These are phyloP conservation scores for Yoshiicerus persimilis DNA, from an alignment of 1,140 invertebrate genomes.

Conservation along the genomic window DNA sequence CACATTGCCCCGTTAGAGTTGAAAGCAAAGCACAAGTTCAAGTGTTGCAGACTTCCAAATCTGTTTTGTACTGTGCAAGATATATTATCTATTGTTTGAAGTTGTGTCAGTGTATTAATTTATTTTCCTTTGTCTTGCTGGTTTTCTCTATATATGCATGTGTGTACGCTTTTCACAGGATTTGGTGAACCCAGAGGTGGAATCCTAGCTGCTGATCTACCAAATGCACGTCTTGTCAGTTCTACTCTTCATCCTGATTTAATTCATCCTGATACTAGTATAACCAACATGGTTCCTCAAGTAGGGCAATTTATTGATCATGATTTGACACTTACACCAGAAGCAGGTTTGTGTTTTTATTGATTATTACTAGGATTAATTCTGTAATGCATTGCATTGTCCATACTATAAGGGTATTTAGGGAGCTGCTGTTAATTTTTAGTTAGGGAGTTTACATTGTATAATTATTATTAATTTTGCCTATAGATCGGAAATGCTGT, in stretches of 20 bases:
- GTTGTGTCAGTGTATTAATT: too few species aligned
- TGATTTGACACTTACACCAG: constrained; percentile 83
- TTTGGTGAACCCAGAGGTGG: constrained; percentile 53
- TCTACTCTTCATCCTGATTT: constrained; percentile 86
- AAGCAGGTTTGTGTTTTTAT: constrained; percentile 25
- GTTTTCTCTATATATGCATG: background rate
- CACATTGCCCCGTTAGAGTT: too few species aligned
- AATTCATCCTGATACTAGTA: constrained; percentile 84
- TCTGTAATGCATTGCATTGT: background rate
- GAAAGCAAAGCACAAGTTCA: too few species aligned
- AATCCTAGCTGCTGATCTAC: constrained; percentile 67
- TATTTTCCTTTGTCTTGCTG: background rate
- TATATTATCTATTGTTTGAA: too few species aligned
- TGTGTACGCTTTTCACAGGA: background rate
- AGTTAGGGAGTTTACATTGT: background rate
- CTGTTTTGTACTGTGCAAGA: too few species aligned
- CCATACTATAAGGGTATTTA: background rate
- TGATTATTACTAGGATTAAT: background rate
- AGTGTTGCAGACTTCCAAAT: too few species aligned
- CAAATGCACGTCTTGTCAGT: constrained; percentile 77
- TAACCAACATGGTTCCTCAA: constrained; percentile 87
- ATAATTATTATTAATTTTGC: background rate
- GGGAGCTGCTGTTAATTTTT: background rate
- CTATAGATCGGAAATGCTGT: constrained; percentile 58
- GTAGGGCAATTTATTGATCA: constrained; percentile 97